Evolutionary conservation across 2,113 vertebrate species (phyloP).

Genomic region (Cichladusa arquata): DNA sequence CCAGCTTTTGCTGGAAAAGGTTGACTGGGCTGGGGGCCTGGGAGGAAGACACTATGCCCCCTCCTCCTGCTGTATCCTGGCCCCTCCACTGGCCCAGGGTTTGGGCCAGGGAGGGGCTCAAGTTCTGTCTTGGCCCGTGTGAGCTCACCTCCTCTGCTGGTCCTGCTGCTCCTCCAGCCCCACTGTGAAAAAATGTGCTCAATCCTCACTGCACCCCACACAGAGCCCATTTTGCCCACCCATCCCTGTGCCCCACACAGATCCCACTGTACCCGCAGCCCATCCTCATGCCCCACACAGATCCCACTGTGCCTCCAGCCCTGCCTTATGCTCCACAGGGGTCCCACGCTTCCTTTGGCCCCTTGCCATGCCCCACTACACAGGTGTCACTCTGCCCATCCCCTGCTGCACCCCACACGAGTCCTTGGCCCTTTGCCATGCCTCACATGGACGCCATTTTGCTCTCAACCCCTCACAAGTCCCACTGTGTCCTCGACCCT

Average conservation of each 20-base stretch:
- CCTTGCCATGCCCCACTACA: not conserved
- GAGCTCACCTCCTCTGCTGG: not conserved
- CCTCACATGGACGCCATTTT: not conserved
- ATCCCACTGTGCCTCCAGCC: not conserved
- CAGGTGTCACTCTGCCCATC: not conserved
- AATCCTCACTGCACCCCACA: fast-evolving
- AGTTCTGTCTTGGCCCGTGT: not conserved
- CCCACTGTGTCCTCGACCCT: not conserved
- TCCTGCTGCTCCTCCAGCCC: not conserved
- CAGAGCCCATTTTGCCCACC: not conserved
- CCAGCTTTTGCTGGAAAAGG: not conserved
- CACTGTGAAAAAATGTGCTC: not conserved
- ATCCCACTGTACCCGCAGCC: not conserved
- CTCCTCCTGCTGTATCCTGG: not conserved
- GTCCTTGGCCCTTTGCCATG: not conserved
- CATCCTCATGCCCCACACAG: fast-evolving
- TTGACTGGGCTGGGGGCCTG: fast-evolving
- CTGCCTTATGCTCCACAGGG: not conserved
- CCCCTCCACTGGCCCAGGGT: not conserved
- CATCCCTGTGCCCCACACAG: fast-evolving
- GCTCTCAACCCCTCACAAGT: not conserved
- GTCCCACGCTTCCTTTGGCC: not conserved
- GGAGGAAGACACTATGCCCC: fast-evolving
- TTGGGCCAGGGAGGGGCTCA: fast-evolving
- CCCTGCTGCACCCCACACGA: not conserved